These are phyloP conservation scores for Oostethus manadensis DNA, from an alignment of 2,113 vertebrate genomes.

Conservation along the genomic window DNA sequence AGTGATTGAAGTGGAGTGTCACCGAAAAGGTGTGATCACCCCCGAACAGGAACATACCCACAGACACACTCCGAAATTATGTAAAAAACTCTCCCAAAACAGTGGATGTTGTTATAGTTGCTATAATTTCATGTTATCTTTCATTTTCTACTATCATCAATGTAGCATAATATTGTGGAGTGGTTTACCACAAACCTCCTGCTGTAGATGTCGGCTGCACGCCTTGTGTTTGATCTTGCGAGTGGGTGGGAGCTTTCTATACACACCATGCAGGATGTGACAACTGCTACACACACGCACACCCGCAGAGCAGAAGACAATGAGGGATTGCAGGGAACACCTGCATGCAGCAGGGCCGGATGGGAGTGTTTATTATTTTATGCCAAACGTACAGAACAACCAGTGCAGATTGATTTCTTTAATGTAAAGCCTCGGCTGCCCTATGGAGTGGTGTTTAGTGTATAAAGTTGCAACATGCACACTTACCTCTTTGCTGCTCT, in stretches of 20 bases:
- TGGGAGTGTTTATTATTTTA: slow-evolving; percentile 58
- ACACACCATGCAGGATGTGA: slow-evolving; percentile 61
- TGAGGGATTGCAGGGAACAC: slow-evolving; percentile 44
- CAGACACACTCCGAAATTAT: too few relatives aligned
- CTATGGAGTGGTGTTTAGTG: background rate
- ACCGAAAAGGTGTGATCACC: too few relatives aligned
- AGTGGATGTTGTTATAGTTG: too few relatives aligned
- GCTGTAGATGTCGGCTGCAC: slow-evolving; percentile 24
- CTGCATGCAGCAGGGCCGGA: slow-evolving; percentile 45
- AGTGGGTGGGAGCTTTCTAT: slow-evolving; percentile 44
- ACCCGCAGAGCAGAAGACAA: slow-evolving; percentile 50
- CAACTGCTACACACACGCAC: slow-evolving; percentile 24
- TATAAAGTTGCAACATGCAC: background rate
- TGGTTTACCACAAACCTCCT: slow-evolving; percentile 6
- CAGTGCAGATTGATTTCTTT: slow-evolving; percentile 5
- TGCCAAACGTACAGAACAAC: slow-evolving; percentile 27
- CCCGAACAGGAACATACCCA: too few relatives aligned
- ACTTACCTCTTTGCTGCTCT: slow-evolving; percentile 32
- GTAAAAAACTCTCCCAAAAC: too few relatives aligned
- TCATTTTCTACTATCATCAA: background rate
- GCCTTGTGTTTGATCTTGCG: slow-evolving; percentile 29
- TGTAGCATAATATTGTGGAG: background rate
- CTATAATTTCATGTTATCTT: too few relatives aligned
- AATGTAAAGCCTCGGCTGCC: background rate
- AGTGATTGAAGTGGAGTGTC: too few relatives aligned